phyloP scores from a whole-genome alignment of 1,140 invertebrate genomes.

The Patella vulgata region DNA sequence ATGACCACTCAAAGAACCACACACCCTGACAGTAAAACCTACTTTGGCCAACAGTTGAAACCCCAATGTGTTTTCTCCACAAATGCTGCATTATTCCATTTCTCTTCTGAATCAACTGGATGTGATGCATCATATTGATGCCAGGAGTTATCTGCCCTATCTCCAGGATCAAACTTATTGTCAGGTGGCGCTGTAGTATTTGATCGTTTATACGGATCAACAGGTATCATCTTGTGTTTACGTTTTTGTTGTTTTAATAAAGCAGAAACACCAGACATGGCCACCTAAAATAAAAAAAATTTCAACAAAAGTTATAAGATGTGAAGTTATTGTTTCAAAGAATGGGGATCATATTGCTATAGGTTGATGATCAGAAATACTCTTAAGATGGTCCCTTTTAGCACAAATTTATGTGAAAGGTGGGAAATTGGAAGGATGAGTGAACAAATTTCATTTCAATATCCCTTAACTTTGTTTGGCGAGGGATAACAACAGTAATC shows the following conservation, averaged over 20 bases:
- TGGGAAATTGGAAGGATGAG: too few relatives aligned
- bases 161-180: conserved; percentile 64
- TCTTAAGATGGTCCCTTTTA: too few relatives aligned
- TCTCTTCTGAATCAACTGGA: conserved; percentile 73
- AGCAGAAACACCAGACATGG: conserved; percentile 72
- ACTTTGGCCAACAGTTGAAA: conserved; percentile 85
- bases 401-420: too few relatives aligned
- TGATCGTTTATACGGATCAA: conserved; percentile 68
- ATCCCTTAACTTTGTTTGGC: too few relatives aligned
- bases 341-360: background rate
- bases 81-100: conserved; percentile 78
- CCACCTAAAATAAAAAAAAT: conserved; percentile 65
- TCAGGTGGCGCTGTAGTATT: conserved; percentile 20
- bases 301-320: background rate
- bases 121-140: conserved; percentile 76
- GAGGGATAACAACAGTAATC: too few relatives aligned
- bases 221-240: conserved; percentile 72
- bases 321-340: background rate
- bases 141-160: conserved; percentile 78
- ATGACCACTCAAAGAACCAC: too few relatives aligned
- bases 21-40: too few relatives aligned
- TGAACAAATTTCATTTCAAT: too few relatives aligned
- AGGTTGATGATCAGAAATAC: conserved; percentile 7
- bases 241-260: conserved; percentile 83
- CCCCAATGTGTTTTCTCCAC: conserved; percentile 79